Evolutionary conservation across 2,888 invertebrate genomes (phyloP), one percentile per base, ranked within the genome.

Genomic region (Agriotes lineatus): DNA sequence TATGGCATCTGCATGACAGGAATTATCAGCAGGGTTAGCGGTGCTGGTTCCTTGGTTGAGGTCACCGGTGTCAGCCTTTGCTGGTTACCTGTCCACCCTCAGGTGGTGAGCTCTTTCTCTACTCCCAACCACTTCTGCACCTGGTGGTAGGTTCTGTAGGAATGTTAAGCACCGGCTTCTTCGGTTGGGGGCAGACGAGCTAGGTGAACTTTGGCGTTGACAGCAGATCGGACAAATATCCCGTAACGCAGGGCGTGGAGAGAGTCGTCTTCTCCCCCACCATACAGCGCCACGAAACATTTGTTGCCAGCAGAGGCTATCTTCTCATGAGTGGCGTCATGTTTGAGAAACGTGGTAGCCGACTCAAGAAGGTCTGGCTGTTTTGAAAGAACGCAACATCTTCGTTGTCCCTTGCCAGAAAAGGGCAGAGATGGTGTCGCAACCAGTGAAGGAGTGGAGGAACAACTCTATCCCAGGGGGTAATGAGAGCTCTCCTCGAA

Each of bases 131-230:
- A n/a, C n/a, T n/a, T 63, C 37, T 63, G 63, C 30, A 61, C 58
- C 39, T 61, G 56, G 64, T 62, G 64, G 64, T 63, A 63, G 42
- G 57, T 63, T 58, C 64, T 37, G 22, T 63, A 63, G 64, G 39
- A 37, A 44, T 63, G 56, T 48, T n/a, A n/a, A n/a, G n/a, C n/a
- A n/a, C n/a, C n/a, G n/a, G n/a, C n/a, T n/a, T n/a, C n/a, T n/a
- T n/a, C 48, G 18, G 48, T 48, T 48, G 48, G 48, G n/a, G 48
- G 48, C 48, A 48, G 19, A 16, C 48, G 48, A 19, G n/a, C 48
- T 6, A 48, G 42, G 14, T 42, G n/a, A 42, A 42, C 42, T 14
- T 7, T 42, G 14, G 42, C 42, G 42, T 10, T 12, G n/a, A 12
- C 42, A 14, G 42, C 42, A 12, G 42, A 12, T 42, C 14, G 10